phyloP scores from a whole-genome alignment of 2,888 invertebrate species.

The Gastracanthus pulcherrimus region DNA sequence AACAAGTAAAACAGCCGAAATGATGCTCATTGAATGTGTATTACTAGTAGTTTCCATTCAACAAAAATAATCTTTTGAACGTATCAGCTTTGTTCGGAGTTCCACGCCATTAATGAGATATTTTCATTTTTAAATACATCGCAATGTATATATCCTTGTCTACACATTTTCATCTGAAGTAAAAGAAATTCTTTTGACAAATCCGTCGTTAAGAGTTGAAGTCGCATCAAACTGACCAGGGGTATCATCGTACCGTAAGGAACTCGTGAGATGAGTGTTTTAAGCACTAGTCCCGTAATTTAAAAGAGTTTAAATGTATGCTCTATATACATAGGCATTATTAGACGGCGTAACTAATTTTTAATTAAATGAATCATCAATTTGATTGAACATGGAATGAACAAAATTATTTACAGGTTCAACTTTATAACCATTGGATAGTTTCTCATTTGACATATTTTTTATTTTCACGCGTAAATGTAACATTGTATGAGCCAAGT shows the following conservation, averaged over 20 bases:
- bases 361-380: too few relatives aligned
- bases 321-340: neutral
- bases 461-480: too few relatives aligned
- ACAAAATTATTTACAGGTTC: too few relatives aligned
- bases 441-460: too few relatives aligned
- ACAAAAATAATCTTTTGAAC: conserved; percentile 57
- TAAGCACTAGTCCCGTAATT: neutral
- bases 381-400: too few relatives aligned
- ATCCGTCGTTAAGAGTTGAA: neutral
- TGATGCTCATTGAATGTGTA: too few relatives aligned
- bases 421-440: too few relatives aligned
- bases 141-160: neutral
- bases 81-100: conserved; percentile 55
- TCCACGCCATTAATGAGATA: conserved; percentile 62
- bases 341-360: too few relatives aligned
- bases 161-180: neutral
- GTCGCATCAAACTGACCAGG: too few relatives aligned
- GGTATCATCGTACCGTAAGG: neutral
- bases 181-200: neutral
- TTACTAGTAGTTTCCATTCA: too few relatives aligned
- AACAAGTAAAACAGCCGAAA: too few relatives aligned
- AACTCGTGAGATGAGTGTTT: neutral
- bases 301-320: neutral
- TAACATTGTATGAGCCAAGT: too few relatives aligned
- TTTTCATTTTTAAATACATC: conserved; percentile 59